These are phyloP conservation scores for Stegodyphus mimosarum DNA, from an alignment of 1,140 invertebrate species.

Conservation along the genomic window DNA sequence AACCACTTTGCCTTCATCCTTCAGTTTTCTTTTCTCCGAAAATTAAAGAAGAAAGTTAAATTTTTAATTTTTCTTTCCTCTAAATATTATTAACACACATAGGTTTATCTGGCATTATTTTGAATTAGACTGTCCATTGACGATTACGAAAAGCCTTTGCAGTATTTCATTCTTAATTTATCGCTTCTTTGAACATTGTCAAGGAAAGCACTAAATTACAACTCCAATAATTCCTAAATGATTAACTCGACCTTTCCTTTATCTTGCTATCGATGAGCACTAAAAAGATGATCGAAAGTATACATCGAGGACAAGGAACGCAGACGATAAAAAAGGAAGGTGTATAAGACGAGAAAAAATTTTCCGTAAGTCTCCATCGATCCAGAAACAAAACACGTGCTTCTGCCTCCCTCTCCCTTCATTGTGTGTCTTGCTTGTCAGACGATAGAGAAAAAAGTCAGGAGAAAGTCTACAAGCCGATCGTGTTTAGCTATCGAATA, in stretches of 20 bases:
- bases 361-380: conserved; percentile 12
- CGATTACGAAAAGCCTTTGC: no score
- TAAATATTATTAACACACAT: no score
- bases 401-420: not conserved
- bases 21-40: no score
- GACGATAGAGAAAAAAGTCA: not conserved
- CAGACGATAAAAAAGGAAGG: not conserved
- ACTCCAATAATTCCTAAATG: conserved; percentile 28
- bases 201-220: not conserved
- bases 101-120: no score
- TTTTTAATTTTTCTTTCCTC: no score
- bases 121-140: no score
- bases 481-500: conserved; percentile 30
- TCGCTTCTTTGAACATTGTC: no score
- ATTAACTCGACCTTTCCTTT: conserved; percentile 22
- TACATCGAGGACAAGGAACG: not conserved
- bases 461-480: conserved; percentile 25
- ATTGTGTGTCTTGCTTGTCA: conserved; percentile 13
- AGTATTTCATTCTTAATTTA: no score
- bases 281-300: not conserved
- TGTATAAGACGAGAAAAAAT: not conserved
- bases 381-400: conserved; percentile 3
- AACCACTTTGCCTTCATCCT: no score
- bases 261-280: conserved; percentile 12
- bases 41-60: no score